Evolutionary conservation across 2,797 vertebrate genomes (phyloP), one percentile per base, ranked within the genome.

Genomic region (Takifugu rubripes): DNA sequence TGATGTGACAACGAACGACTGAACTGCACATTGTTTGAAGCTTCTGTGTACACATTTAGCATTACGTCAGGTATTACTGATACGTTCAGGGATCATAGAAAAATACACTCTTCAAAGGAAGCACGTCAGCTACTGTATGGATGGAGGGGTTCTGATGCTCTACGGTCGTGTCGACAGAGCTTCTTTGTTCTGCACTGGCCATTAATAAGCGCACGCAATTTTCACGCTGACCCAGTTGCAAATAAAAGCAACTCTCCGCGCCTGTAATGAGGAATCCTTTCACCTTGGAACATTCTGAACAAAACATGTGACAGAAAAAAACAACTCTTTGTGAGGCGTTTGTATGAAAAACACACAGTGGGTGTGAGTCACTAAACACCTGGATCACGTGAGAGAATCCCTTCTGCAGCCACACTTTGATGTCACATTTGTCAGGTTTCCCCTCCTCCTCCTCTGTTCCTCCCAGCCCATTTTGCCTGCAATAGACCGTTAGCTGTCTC

Each of bases 401-500:
- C 62, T 52, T 74, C 61, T 49, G 54, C 54, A 64, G 14, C 62
- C 70, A 75, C 78, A 65, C 83, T 88, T 83, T 87, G 80, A 84
- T 85, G 76, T 70, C n/a, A 66, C 67, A 56, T 83, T 80, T 83
- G 81, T 84, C 78, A 75, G 52, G 72, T 72, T 70, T 54, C 21
- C 21, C 68, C 68, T 61, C 70, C 16, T 5, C 40, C 56, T 33
- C 21, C 11, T 62, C 70, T 69, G 61, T 65, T 14, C 25, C 49
- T 42, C 17, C 42, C 45, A 68, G 71, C 49, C 61, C 57, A 56
- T 68, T 77, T 78, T 76, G 47, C 70, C 62, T 63, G 54, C 78
- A 64, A 84, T 64, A 71, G 61, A 83, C 82, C 45, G 56, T 82
- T 81, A 87, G 74, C 76, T 78, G 69, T 77, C 70, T 79, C 49